Percentiles rank a stretch among this genome's conserved stretches.
These are phyloP conservation scores for Eleutherodactylus coqui DNA, from an alignment of 2,797 vertebrate species.

Conservation along the genomic window DNA sequence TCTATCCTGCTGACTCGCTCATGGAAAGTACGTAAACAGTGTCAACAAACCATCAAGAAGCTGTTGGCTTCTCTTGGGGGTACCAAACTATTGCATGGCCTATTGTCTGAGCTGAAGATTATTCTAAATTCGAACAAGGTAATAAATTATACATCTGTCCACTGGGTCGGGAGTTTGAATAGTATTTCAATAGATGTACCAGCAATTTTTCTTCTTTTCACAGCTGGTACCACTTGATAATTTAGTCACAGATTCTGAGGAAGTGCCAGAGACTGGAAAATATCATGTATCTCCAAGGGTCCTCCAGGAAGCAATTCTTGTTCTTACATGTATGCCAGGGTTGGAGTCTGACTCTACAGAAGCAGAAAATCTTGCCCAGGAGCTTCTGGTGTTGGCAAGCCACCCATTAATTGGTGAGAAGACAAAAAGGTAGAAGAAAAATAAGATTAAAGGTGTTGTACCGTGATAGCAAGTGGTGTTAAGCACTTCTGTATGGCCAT, in stretches of 20 bases:
- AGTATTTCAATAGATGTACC: background rate
- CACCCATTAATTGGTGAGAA: constrained; percentile 91
- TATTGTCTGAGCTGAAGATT: constrained; percentile 86
- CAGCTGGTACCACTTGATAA: constrained; percentile 80
- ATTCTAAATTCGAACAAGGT: constrained; percentile 93
- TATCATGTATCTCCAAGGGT: constrained; percentile 82
- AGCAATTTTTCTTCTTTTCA: background rate
- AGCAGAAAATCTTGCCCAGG: constrained; percentile 86
- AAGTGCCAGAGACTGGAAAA: constrained; percentile 85
- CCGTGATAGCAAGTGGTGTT: too few species aligned
- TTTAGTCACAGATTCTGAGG: constrained; percentile 85
- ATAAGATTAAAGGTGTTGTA: too few species aligned
- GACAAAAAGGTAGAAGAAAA: background rate
- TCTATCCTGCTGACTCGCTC: constrained; percentile 84
- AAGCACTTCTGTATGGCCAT: too few species aligned
- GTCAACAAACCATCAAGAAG: constrained; percentile 87
- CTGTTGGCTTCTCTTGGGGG: constrained; percentile 88
- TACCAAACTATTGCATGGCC: constrained; percentile 84
- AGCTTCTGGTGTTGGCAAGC: constrained; percentile 86
- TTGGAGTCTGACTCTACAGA: constrained; percentile 80
- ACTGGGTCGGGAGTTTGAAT: too few species aligned
- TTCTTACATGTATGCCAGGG: constrained; percentile 83
- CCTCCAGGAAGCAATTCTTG: constrained; percentile 84
- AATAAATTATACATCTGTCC: constrained; percentile 34
- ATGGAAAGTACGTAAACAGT: constrained; percentile 89